Conservation (phyloP, 2,797 vertebrate species). For the Phataginus tetradactyla region DNA sequence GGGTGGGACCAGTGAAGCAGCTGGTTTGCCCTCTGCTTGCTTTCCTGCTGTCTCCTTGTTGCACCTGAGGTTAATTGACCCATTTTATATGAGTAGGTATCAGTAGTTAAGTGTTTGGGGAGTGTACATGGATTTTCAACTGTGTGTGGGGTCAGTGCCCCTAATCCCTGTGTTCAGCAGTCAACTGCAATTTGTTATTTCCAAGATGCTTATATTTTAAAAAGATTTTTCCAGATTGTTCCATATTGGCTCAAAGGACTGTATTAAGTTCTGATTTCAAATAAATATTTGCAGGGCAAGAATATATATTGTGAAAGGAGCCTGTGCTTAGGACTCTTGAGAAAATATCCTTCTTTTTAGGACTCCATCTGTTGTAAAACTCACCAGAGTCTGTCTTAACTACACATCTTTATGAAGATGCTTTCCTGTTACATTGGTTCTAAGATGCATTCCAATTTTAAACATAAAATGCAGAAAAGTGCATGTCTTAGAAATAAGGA, state of each 20-base stretch:
- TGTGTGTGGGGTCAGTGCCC: no score
- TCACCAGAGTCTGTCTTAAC: neutral
- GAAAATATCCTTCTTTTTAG: neutral
- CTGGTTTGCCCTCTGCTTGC: no score
- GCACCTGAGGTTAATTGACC: no score
- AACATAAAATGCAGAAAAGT: neutral
- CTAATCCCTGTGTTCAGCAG: no score
- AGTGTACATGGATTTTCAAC: no score
- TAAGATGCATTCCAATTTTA: neutral
- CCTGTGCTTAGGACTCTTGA: neutral
- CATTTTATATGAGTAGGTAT: no score
- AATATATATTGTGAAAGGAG: neutral
- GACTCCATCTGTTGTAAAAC: neutral
- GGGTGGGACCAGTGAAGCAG: no score
- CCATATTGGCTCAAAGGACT: neutral
- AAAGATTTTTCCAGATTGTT: constrained; percentile 11
- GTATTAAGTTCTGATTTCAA: constrained; percentile 23
- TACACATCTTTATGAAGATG: neutral
- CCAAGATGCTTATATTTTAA: constrained; percentile 17
- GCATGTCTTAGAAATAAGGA: neutral
- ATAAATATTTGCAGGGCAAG: neutral
- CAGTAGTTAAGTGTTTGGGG: no score
- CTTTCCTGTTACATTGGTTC: neutral
- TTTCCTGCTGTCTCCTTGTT: no score
- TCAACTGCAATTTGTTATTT: neutral